phyloP scores from a whole-genome alignment of 2,797 vertebrate species.

The Gila robusta region DNA sequence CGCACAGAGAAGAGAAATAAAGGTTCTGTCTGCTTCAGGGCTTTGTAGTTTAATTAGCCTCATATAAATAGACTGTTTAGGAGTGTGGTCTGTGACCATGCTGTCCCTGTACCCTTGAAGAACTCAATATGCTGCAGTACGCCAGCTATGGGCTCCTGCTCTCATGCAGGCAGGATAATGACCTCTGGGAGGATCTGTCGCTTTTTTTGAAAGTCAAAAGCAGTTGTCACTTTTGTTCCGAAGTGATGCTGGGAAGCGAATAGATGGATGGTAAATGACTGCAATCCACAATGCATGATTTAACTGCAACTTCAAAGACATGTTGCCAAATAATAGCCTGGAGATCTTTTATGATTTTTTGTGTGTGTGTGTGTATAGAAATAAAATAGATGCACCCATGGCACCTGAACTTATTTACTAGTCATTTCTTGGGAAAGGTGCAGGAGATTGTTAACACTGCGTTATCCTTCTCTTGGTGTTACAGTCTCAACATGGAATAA shows the following conservation, averaged over 20 bases:
- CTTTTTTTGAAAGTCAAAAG: conserved; percentile 39
- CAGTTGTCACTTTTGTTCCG: background rate
- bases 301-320: conserved; percentile 22
- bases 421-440: conserved; percentile 15
- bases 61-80: conserved; percentile 53
- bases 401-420: conserved; percentile 3
- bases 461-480: background rate
- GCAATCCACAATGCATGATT: conserved; percentile 20
- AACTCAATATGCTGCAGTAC: conserved; percentile 27
- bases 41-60: conserved; percentile 51
- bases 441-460: background rate
- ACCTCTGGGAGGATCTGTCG: conserved; percentile 13
- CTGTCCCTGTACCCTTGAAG: conserved; percentile 38
- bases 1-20: background rate
- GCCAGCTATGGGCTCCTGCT: conserved; percentile 22
- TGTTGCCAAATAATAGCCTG: background rate
- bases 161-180: conserved; percentile 34
- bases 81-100: conserved; percentile 37
- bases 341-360: background rate
- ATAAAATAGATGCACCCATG: background rate
- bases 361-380: background rate
- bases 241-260: background rate
- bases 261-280: conserved; percentile 5
- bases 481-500: conserved; percentile 26
- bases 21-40: conserved; percentile 26